Conservation (phyloP, 2,113 vertebrate genomes). For the Tachuris rubrigastra region DNA sequence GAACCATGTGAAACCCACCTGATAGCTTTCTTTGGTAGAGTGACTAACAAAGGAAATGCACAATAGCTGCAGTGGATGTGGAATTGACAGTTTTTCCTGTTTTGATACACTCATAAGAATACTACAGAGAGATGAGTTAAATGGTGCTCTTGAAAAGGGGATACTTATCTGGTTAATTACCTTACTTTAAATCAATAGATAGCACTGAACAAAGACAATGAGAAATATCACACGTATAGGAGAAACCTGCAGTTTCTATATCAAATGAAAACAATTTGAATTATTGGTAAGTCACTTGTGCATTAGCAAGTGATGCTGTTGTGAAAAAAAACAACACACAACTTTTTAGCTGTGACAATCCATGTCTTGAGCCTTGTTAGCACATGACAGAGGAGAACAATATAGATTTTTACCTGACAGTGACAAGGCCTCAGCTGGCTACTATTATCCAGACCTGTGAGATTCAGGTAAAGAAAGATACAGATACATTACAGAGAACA, state of each 20-base stretch:
- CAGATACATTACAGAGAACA: not conserved
- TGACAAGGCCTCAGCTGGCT: not conserved
- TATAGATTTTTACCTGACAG: not conserved
- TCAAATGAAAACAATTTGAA: not conserved
- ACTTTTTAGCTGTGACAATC: not conserved
- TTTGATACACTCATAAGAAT: not conserved
- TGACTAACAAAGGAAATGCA: not conserved
- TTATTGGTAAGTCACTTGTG: not conserved
- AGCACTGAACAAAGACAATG: not conserved
- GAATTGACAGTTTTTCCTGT: not conserved
- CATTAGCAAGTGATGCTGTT: not conserved
- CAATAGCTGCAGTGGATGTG: not conserved
- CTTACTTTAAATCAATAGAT: not conserved
- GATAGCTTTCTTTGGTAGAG: not conserved
- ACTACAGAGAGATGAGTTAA: not conserved
- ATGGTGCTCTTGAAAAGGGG: not conserved
- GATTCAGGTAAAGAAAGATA: not conserved
- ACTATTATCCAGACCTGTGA: not conserved
- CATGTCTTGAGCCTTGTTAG: not conserved
- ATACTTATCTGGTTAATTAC: not conserved
- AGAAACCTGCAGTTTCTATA: not conserved
- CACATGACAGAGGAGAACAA: not conserved
- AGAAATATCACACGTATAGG: not conserved
- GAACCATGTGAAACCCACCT: not conserved
- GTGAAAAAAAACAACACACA: not conserved